Evolutionary conservation across 2,113 vertebrate genomes (phyloP).

Genomic region (Nanorana parkeri): DNA sequence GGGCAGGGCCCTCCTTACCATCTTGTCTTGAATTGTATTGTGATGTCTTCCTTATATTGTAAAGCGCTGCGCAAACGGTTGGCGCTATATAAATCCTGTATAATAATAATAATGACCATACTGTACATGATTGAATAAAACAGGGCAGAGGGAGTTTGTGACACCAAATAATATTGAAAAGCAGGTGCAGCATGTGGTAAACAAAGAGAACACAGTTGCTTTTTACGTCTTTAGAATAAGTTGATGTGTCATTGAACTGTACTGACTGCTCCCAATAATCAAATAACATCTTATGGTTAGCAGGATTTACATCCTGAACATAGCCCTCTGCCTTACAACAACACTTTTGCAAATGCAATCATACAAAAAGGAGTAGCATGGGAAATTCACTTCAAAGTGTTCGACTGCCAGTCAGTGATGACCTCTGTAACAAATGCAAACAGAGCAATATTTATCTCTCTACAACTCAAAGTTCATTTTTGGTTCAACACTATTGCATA

Average conservation of each 20-base stretch:
- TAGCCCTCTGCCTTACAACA: not conserved
- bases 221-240: not conserved
- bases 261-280: slow-evolving; percentile 39
- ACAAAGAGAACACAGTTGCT: not conserved
- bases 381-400: not conserved
- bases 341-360: not conserved
- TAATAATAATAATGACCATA: too few species aligned
- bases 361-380: not conserved
- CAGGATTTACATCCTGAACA: slow-evolving; percentile 31
- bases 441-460: too few species aligned
- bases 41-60: too few species aligned
- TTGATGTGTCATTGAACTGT: not conserved
- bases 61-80: too few species aligned
- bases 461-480: too few species aligned
- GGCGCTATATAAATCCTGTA: too few species aligned
- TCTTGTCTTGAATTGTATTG: too few species aligned
- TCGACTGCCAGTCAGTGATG: not conserved
- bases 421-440: not conserved
- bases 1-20: too few species aligned
- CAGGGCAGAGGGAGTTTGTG: not conserved
- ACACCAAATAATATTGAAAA: not conserved
- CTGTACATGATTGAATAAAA: too few species aligned
- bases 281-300: slow-evolving; percentile 13
- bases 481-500: too few species aligned
- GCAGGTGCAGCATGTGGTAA: not conserved